A percentile compares a stretch with the other conserved stretches of the same genome.
Conservation (phyloP, 2,797 vertebrate genomes). For the Micropoecilia bifurca region DNA sequence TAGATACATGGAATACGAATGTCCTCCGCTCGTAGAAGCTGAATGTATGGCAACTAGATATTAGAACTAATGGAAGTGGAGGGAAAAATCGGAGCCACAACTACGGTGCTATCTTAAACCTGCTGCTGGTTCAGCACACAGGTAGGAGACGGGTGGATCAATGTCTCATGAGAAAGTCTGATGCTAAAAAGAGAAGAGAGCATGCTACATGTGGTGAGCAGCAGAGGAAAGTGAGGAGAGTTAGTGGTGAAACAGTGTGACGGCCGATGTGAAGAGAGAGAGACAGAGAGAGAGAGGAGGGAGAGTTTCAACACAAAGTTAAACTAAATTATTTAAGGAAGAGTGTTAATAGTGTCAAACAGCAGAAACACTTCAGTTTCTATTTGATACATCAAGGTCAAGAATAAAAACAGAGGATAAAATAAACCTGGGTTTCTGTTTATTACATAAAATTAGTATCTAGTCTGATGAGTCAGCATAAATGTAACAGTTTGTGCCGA, state of each 20-base stretch:
- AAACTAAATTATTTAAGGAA: conserved; percentile 3
- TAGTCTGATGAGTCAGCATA: not conserved
- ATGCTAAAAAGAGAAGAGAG: conserved; percentile 31
- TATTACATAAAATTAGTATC: not conserved
- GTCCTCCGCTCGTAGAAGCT: not conserved
- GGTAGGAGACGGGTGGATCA: not conserved
- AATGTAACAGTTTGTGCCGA: not conserved
- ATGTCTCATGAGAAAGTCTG: conserved; percentile 6
- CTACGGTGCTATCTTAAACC: not conserved
- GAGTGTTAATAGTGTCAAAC: not conserved
- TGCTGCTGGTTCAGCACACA: conserved; percentile 1
- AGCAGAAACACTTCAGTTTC: not conserved
- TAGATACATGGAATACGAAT: conserved; percentile 10
- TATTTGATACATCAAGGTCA: not conserved
- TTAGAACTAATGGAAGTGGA: not conserved
- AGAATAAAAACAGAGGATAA: not conserved
- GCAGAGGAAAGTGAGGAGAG: conserved; percentile 45
- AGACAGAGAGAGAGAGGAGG: conserved; percentile 40
- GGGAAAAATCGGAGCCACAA: not conserved
- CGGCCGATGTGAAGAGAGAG: conserved; percentile 50
- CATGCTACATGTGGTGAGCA: conserved; percentile 50
- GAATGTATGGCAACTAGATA: not conserved
- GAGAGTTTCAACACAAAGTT: conserved; percentile 38
- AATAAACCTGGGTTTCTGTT: not conserved
- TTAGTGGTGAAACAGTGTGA: conserved; percentile 54